Evolutionary conservation across 2,888 invertebrate genomes (phyloP).

Genomic region (Lasioglossum morio): DNA sequence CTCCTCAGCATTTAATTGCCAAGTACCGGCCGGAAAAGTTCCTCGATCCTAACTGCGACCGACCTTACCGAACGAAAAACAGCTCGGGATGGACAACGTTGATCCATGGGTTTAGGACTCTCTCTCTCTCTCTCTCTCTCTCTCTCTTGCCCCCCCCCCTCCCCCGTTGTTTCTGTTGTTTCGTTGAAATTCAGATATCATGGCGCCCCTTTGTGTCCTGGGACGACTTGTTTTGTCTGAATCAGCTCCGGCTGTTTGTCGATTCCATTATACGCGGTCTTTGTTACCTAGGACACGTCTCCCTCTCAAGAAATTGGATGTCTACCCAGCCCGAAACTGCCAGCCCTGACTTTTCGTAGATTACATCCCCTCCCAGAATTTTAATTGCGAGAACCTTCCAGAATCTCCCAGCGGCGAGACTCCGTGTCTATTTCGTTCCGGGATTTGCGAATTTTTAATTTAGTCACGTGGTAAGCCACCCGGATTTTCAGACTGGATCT

Average conservation of each 20-base stretch:
- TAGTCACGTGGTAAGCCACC: background rate
- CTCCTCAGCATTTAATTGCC: constrained; percentile 68
- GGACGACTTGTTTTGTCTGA: background rate
- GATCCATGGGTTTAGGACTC: background rate
- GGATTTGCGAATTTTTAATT: background rate
- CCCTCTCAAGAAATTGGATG: background rate
- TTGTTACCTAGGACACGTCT: constrained; percentile 1
- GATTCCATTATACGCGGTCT: background rate
- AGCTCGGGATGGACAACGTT: background rate
- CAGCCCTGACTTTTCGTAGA: background rate
- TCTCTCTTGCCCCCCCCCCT: background rate
- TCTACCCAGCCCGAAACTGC: background rate
- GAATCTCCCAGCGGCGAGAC: background rate
- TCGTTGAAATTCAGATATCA: constrained; percentile 8
- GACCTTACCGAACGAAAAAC: constrained; percentile 35
- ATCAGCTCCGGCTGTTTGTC: constrained; percentile 7
- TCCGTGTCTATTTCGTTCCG: background rate
- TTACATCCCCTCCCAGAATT: background rate
- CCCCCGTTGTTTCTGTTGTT: background rate
- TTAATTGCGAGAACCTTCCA: background rate
- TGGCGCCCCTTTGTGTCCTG: background rate
- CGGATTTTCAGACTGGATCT: too few relatives aligned
- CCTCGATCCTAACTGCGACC: constrained; percentile 41
- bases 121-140: too few relatives aligned
- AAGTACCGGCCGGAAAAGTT: constrained; percentile 63